Base-by-base conservation (phyloP, 2,888 invertebrate species). In the Frankliniella fusca region DNA sequence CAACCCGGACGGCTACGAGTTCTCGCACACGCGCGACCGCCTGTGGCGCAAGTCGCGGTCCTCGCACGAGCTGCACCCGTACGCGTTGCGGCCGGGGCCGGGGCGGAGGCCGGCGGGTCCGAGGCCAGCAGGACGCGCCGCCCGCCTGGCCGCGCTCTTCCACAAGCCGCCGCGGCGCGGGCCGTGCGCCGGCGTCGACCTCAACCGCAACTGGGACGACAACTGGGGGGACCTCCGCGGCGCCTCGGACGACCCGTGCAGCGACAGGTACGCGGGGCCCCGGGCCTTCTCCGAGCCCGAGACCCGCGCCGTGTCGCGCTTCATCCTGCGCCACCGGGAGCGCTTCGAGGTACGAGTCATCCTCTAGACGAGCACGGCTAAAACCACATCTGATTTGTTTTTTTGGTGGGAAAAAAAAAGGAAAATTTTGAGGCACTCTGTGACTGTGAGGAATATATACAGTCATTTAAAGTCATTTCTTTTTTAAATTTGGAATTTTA, bases 1-100 rank as follows among this genome's bases (percentile, higher is more conserved):
- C 28, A 95, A 95, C 86, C 95, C 95, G 9, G 95, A 97, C 87
- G 96, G 97, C 5, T 97, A 97, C 87, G 95, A 94, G 86, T 95
- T 94, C 87, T 93, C 95, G 0, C 85, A 95, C 87, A 92, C 91
- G 0, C 90, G 90, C 18, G 95, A 96, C 87, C 91, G 84, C 23
- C 70, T 84, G 23, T 84, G 84, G 84, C 84, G 83, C 38, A 84
- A 84, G 81, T 84, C 84, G 0, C 84, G 84, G 48, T 83, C 82
- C 18, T 61, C 27, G 18, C 80, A 81, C 49, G 81, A n/a, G 5
- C 70, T 76, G 70, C 10, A 23, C 27, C 23, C 70, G 7, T n/a
- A n/a, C n/a, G n/a, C n/a, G n/a, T n/a, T n/a, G n/a, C n/a, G n/a
- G 38, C 38, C 38, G 38, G 38, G 38, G 38, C 38, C 38, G 38